Conservation (phyloP, 2,888 invertebrate genomes). For the Stegophylla sp. region DNA sequence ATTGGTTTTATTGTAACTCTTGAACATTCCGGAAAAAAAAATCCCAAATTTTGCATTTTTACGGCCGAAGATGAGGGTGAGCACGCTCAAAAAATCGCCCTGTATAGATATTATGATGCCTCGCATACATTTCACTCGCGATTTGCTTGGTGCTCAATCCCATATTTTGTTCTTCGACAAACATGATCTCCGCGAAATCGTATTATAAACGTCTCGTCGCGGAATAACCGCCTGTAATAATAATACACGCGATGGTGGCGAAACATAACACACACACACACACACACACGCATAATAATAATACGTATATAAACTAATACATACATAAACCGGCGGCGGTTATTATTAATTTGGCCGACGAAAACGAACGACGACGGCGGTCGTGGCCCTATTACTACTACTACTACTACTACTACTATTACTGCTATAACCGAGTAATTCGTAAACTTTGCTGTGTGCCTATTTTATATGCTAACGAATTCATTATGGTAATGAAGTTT, state of each 20-base stretch:
- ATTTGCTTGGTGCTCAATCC: background rate
- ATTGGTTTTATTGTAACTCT: too few species aligned
- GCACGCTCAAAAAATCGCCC: too few species aligned
- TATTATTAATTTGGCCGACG: slow-evolving; percentile 22
- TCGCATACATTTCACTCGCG: too few species aligned
- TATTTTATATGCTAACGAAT: slow-evolving; percentile 51
- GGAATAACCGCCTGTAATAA: background rate
- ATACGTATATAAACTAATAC: background rate
- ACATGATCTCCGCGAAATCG: slow-evolving; percentile 6
- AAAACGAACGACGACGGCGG: background rate
- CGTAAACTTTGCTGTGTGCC: slow-evolving; percentile 31
- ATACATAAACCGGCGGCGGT: background rate
- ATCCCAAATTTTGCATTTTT: too few species aligned
- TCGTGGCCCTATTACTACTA: background rate
- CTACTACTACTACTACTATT: background rate
- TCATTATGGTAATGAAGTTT: slow-evolving; percentile 49
- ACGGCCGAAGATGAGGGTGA: too few species aligned
- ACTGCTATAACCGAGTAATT: slow-evolving; percentile 6
- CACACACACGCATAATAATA: background rate
- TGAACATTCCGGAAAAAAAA: too few species aligned
- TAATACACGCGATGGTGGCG: background rate
- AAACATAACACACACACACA: slow-evolving; percentile 6
- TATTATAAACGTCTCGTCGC: slow-evolving; percentile 16
- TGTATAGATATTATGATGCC: too few species aligned
- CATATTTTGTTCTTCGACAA: background rate